Evolutionary conservation across 2,797 vertebrate species (phyloP), one percentile per base, ranked within the genome.

Genomic region (Coregonus sp.): DNA sequence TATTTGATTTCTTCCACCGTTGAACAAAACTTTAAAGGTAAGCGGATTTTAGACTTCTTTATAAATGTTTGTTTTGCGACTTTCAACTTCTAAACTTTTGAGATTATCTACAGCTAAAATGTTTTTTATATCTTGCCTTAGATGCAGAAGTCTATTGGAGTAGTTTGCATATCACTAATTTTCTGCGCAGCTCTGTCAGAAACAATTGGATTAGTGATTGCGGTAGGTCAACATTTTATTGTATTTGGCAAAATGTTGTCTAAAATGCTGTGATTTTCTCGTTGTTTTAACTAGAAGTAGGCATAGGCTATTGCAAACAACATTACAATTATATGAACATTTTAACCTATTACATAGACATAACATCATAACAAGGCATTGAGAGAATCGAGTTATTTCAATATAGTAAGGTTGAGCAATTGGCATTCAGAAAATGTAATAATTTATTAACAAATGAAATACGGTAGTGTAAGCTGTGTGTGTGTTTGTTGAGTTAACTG

Each of bases 71-170:
- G n/a, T 29, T 15, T 15, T 66, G 63, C 3, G 61, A 65, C 65
- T 33, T 4, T 35, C 1, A 5, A 33, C 9, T 68, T 68, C 5
- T 33, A 33, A 4, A 33, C 1, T 68, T 7, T 67, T 35, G 1
- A 47, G 40, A 11, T 47, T 33, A 37, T 6, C 1, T 29, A 25
- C 20, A 63, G 11, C 59, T 63, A 25, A 25, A 7, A 63, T 9
- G 50, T 25, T 15, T 52, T 61, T 40, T 12, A 35, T 50, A 47
- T 61, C 15, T 33, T 29, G 61, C 33, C 68, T 84, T 86, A 98
- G 98, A 99, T 99, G 98, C 94, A 96, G 92, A 92, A 85, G 91
- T 92, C 90, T 84, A 68, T 93, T 25, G 78, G 93, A 67, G 61
- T 96, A 67, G 91, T 97, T 76, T 93, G 96, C 25, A 87, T 93